Conservation (phyloP, 2,888 invertebrate genomes). For the Sacculina carcini region DNA sequence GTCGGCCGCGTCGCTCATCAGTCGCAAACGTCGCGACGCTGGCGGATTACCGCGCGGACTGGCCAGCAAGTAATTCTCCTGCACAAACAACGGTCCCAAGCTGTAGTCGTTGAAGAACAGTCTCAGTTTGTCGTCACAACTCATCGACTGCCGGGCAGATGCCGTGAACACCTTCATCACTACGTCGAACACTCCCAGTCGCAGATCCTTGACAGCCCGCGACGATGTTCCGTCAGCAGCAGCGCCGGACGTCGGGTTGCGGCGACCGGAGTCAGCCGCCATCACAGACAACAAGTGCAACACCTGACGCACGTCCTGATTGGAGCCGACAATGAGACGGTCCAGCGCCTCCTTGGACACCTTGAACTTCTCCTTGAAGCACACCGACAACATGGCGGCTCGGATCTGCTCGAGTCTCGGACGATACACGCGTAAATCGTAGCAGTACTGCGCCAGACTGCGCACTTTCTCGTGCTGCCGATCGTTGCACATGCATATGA, state of each 20-base stretch:
- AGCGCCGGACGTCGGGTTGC: neutral
- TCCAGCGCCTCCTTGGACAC: constrained; percentile 45
- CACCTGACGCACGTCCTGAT: constrained; percentile 79
- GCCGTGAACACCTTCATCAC: constrained; percentile 60
- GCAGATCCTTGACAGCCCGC: constrained; percentile 2
- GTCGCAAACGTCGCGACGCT: too few species aligned
- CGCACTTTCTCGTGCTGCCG: constrained; percentile 75
- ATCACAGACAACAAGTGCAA: constrained; percentile 68
- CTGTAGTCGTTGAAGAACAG: constrained; percentile 94
- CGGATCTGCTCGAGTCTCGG: constrained; percentile 74
- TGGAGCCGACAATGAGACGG: constrained; percentile 58
- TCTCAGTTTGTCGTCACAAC: constrained; percentile 51
- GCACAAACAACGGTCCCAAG: constrained; percentile 82
- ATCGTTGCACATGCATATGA: constrained; percentile 97
- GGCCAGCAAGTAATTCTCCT: constrained; percentile 78
- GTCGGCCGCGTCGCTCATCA: constrained; percentile 54
- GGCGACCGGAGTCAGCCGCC: constrained; percentile 34
- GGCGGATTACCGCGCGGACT: constrained; percentile 34
- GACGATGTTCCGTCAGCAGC: neutral
- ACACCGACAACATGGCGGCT: constrained; percentile 68
- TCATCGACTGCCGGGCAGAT: constrained; percentile 48
- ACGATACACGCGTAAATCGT: constrained; percentile 55
- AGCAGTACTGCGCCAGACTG: constrained; percentile 74
- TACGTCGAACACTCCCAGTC: constrained; percentile 77
- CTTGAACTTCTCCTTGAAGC: constrained; percentile 66